phyloP scores from a whole-genome alignment of 2,113 vertebrate genomes.

The Pholis gunnellus region DNA sequence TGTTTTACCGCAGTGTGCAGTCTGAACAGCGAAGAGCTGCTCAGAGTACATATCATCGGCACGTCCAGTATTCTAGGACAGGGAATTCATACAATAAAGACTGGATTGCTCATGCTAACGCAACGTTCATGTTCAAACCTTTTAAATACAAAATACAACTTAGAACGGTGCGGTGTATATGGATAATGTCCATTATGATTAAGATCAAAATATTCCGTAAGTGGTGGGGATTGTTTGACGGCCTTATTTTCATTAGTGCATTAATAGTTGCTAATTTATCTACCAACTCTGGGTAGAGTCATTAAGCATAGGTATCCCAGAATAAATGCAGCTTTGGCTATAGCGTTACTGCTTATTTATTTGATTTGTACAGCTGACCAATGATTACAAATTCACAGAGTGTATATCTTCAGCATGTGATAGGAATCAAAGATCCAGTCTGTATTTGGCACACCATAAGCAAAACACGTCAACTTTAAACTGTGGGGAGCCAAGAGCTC shows the following conservation, averaged over 20 bases:
- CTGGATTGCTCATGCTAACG: background rate
- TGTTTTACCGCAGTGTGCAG: conserved; percentile 46
- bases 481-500: background rate
- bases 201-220: background rate
- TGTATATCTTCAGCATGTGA: background rate
- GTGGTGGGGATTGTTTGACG: background rate
- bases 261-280: conserved; percentile 7
- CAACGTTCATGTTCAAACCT: background rate
- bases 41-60: conserved; percentile 16
- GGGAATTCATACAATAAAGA: background rate
- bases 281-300: conserved; percentile 6
- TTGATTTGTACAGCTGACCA: conserved; percentile 18
- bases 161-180: background rate
- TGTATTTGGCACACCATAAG: background rate
- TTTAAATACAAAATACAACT: background rate
- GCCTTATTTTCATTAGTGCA: conserved; percentile 8
- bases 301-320: conserved; percentile 16
- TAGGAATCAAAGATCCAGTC: background rate
- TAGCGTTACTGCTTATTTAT: conserved; percentile 39
- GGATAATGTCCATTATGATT: background rate
- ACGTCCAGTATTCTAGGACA: background rate
- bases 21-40: conserved; percentile 29
- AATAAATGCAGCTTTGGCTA: conserved; percentile 23
- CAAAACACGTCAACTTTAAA: background rate
- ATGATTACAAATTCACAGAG: conserved; percentile 15